Percentiles rank a stretch among this genome's conserved stretches.
Conservation (phyloP, 2,797 vertebrate species). For the Sphenodon punctatus region DNA sequence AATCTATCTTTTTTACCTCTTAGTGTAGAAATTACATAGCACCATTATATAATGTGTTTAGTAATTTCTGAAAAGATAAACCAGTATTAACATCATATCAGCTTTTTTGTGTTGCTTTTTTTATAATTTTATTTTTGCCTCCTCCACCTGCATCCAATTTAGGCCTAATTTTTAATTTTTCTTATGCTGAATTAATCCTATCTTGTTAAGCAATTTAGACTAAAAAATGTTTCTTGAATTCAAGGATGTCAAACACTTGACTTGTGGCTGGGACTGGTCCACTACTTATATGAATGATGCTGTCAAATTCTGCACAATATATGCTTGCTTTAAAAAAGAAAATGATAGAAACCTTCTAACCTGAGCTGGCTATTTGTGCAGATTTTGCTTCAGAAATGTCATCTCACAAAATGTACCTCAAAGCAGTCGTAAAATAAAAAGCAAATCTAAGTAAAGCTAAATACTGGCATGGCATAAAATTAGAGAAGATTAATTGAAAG, state of each 20-base stretch:
- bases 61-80: conserved; percentile 25
- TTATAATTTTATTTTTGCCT: conserved; percentile 13
- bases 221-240: background rate
- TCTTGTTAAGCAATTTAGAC: background rate
- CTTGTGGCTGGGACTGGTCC: background rate
- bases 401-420: too few species aligned
- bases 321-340: background rate
- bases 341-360: background rate
- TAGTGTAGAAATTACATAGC: background rate
- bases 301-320: background rate
- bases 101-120: conserved; percentile 4
- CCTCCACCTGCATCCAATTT: conserved; percentile 5
- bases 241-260: background rate
- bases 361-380: too few species aligned
- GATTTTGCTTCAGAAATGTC: too few species aligned
- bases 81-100: background rate
- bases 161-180: conserved; percentile 6
- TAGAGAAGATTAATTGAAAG: background rate
- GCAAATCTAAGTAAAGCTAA: background rate
- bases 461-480: background rate
- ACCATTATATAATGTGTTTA: background rate
- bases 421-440: background rate
- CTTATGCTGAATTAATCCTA: background rate
- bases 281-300: background rate
- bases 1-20: conserved; percentile 62